These are phyloP conservation scores for Hofmannophila pseudospretella DNA, from an alignment of 2,888 invertebrate genomes.

Conservation along the genomic window DNA sequence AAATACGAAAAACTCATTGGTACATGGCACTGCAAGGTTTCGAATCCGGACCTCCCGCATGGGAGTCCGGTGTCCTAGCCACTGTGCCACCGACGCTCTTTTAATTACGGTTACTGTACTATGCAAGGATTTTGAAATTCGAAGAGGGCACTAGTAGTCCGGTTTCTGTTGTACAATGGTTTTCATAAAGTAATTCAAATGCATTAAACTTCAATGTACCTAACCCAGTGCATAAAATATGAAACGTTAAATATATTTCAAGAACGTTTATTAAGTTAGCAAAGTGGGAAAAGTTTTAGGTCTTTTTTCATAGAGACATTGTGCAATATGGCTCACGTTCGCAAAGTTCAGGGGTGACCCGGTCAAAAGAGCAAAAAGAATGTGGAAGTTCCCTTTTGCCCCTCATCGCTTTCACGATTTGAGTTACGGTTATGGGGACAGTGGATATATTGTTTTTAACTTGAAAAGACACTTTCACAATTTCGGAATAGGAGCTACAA, in stretches of 20 bases:
- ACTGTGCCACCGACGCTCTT: too few relatives aligned
- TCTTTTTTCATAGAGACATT: conserved; percentile 51
- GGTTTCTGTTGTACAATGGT: too few relatives aligned
- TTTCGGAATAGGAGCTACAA: conserved; percentile 2
- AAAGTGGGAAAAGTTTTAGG: conserved; percentile 40
- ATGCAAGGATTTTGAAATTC: too few relatives aligned
- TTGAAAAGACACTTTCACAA: conserved; percentile 1
- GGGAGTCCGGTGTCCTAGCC: too few relatives aligned
- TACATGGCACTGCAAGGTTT: too few relatives aligned
- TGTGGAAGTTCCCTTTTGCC: conserved; percentile 38
- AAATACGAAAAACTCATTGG: too few relatives aligned
- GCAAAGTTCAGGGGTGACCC: conserved; percentile 50
- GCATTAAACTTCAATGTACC: background rate
- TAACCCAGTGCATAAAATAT: background rate
- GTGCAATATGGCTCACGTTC: conserved; percentile 49
- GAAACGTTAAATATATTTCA: conserved; percentile 29
- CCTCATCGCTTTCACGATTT: conserved; percentile 38
- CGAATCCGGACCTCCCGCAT: too few relatives aligned
- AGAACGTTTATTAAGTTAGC: conserved; percentile 37
- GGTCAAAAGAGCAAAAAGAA: conserved; percentile 54
- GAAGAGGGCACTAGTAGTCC: too few relatives aligned
- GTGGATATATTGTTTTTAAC: conserved; percentile 20
- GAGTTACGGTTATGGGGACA: conserved; percentile 30
- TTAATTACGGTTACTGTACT: too few relatives aligned
- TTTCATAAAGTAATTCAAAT: background rate